Evolutionary conservation across 2,113 vertebrate genomes (phyloP), one percentile per base, ranked within the genome.

Genomic region (Tyrannus savana): DNA sequence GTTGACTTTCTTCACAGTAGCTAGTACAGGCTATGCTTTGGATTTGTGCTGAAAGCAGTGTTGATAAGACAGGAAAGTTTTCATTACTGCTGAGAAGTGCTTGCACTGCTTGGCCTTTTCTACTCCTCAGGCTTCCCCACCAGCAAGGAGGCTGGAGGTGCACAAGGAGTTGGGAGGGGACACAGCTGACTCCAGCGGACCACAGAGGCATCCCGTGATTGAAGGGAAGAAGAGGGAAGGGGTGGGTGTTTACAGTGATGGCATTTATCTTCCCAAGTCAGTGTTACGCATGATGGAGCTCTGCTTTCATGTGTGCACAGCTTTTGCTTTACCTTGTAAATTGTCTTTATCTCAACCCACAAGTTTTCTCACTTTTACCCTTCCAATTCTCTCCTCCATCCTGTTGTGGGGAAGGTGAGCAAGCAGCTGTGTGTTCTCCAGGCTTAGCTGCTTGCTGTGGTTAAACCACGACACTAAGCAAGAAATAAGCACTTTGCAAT

Each of bases 251-350:
- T 2, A 3, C 35, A 50, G 33, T 37, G 17, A 41, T 19, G 41
- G 10, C 1, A 0, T 93, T 39, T 64, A 46, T 59, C 24, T 87
- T 87, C 50, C 35, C 50, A 56, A 68, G 44, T 44, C 25, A 53
- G 28, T 0, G 0, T 24, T 60, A 24, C 0, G 0, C 0, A 0
- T 67, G 63, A 42, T 4, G 1, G 42, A 88, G 17, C 47, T 37
- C 58, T 42, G 58, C 79, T 91, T 27, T 58, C 63, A 63, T 72
- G 9, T 31, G 13, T 73, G 18, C 35, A 31, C 50, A 80, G 16
- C 30, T n/a, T 83, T 74, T 66, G 24, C 73, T 79, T 90, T 69
- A 9, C 25, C 19, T 55, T 3, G 49, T 59, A 55, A 87, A 50
- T 9, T 71, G 41, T 66, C 46, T 75, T 60, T 42, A 78, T 68